Conservation (phyloP, 2,113 vertebrate species). For the Gnathonemus echidnorhynchus region DNA sequence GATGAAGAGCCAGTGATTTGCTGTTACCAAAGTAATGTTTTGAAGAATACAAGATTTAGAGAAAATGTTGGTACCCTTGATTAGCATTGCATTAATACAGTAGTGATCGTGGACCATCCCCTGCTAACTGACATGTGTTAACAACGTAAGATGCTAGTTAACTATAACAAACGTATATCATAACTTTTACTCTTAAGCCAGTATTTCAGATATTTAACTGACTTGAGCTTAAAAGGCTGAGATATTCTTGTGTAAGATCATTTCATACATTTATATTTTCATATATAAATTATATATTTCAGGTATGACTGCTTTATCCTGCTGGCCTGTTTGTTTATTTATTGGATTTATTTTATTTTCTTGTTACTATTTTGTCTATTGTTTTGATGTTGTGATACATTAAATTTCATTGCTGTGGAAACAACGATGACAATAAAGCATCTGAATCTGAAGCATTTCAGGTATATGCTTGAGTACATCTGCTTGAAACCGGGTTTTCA, state of each 20-base stretch:
- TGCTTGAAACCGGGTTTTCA: not conserved
- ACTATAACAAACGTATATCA: not conserved
- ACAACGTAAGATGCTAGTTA: not conserved
- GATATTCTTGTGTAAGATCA: not conserved
- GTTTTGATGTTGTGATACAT: too few relatives aligned
- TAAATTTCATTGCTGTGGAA: too few relatives aligned
- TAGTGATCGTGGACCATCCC: not conserved
- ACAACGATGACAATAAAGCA: too few relatives aligned
- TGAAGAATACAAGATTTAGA: too few relatives aligned
- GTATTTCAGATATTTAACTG: not conserved
- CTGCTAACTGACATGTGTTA: not conserved
- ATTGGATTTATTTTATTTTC: too few relatives aligned
- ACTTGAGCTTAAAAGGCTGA: not conserved
- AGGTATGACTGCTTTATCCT: too few relatives aligned
- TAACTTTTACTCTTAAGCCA: not conserved
- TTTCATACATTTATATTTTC: not conserved
- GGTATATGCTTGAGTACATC: not conserved
- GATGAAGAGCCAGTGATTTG: too few relatives aligned
- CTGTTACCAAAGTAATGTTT: too few relatives aligned
- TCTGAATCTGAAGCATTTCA: not conserved
- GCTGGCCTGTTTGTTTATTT: too few relatives aligned
- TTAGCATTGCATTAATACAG: not conserved
- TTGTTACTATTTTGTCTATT: too few relatives aligned
- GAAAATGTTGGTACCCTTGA: too few relatives aligned
- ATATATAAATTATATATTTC: not conserved